A percentile compares a stretch with the other conserved stretches of the same genome.
Conservation (phyloP, 2,797 vertebrate genomes). For the Darevskia mixta region DNA sequence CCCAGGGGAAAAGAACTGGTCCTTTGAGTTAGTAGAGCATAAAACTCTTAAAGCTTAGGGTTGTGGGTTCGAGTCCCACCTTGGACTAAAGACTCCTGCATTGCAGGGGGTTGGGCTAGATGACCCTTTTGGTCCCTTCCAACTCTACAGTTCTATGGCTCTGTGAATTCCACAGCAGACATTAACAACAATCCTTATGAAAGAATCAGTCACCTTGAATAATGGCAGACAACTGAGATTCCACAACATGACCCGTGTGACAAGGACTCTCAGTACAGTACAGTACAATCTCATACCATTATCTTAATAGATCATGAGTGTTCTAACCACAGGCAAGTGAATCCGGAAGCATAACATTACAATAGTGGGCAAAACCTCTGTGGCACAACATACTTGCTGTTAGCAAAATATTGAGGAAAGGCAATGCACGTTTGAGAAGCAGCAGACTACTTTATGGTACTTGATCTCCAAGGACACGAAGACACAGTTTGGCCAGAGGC, state of each 20-base stretch:
- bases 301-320: not conserved
- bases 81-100: too few species aligned
- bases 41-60: too few species aligned
- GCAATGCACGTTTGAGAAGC: not conserved
- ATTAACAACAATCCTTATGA: not conserved
- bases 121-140: too few species aligned
- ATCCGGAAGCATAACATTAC: constrained; percentile 9
- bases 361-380: not conserved
- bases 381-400: not conserved
- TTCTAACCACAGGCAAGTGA: not conserved
- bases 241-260: not conserved
- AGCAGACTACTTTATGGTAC: not conserved
- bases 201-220: not conserved
- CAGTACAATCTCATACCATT: not conserved
- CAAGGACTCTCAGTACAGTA: not conserved
- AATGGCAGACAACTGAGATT: not conserved
- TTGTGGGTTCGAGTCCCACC: too few species aligned
- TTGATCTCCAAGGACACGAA: not conserved
- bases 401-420: not conserved
- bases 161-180: too few species aligned
- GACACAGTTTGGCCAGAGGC: not conserved
- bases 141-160: too few species aligned
- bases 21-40: too few species aligned
- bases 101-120: too few species aligned
- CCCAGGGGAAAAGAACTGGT: too few species aligned